Percentiles rank a stretch among this genome's conserved stretches.
Evolutionary conservation across 2,888 invertebrate species (phyloP).

Genomic region (Fissipunctia ypsillon): DNA sequence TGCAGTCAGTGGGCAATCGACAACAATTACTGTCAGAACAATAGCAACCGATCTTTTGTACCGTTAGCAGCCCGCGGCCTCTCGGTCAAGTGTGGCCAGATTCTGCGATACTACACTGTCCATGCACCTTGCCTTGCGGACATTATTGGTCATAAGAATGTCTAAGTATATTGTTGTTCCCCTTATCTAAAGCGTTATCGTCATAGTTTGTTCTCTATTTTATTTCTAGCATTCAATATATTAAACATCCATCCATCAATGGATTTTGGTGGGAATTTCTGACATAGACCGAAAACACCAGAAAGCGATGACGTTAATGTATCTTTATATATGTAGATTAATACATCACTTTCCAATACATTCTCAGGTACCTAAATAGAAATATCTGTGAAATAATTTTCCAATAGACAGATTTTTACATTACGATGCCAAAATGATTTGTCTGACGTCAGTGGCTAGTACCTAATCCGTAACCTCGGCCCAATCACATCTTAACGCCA

Average conservation of each 20-base stretch:
- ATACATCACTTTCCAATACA: conserved; percentile 39
- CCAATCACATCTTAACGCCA: conserved; percentile 60
- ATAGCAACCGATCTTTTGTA: conserved; percentile 78
- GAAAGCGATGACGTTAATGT: conserved; percentile 34
- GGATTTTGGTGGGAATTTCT: conserved; percentile 10
- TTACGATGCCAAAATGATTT: conserved; percentile 58
- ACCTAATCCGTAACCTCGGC: conserved; percentile 56
- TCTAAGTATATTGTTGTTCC: conserved; percentile 14
- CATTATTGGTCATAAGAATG: conserved; percentile 20
- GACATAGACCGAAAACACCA: conserved; percentile 18
- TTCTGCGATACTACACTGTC: conserved; percentile 51
- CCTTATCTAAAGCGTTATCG: not conserved
- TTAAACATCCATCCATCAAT: conserved; percentile 10
- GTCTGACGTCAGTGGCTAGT: conserved; percentile 47
- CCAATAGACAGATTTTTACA: conserved; percentile 60
- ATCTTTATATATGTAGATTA: conserved; percentile 32
- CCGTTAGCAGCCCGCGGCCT: conserved; percentile 79
- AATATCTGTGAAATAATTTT: conserved; percentile 47
- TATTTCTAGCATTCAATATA: not conserved
- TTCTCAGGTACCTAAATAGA: conserved; percentile 35
- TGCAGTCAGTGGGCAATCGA: conserved; percentile 74
- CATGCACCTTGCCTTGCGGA: conserved; percentile 37
- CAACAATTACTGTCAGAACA: conserved; percentile 88
- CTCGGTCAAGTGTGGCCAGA: conserved; percentile 66
- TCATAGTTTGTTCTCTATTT: conserved; percentile 9